A percentile compares a stretch with the other conserved stretches of the same genome.
These are phyloP conservation scores for Muntiacus reevesi DNA, from an alignment of 2,113 vertebrate genomes.

Conservation along the genomic window DNA sequence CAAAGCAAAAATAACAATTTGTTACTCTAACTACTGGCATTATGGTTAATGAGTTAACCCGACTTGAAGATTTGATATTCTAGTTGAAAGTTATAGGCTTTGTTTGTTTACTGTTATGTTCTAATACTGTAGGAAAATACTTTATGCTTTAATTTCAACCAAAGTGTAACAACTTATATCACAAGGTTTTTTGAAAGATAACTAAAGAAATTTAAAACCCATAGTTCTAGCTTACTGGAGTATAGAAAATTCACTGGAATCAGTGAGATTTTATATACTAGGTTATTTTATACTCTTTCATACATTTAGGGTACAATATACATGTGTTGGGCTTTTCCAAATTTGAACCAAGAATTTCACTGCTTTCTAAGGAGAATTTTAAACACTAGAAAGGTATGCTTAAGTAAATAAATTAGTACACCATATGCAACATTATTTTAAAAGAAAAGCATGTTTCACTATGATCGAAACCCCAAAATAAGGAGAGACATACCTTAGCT, in stretches of 20 bases:
- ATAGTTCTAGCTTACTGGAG: neutral
- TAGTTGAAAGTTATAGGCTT: neutral
- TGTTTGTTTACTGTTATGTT: neutral
- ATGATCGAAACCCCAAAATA: neutral
- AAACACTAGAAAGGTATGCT: neutral
- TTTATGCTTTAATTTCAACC: neutral
- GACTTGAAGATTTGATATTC: neutral
- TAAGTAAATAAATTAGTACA: neutral
- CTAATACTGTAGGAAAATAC: neutral
- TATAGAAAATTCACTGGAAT: neutral
- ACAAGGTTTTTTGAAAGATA: neutral
- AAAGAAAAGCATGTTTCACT: neutral
- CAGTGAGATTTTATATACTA: neutral
- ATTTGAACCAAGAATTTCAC: neutral
- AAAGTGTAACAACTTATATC: neutral
- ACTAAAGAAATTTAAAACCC: neutral
- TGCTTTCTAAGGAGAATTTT: neutral
- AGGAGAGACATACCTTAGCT: slow-evolving; percentile 89
- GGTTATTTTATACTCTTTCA: neutral
- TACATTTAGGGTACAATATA: neutral
- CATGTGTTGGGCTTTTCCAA: neutral
- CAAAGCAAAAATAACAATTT: neutral
- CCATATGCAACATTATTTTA: neutral
- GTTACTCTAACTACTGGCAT: neutral
- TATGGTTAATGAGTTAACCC: neutral